Percentiles rank a stretch among this genome's conserved stretches.
These are phyloP conservation scores for Felis catus DNA, from an alignment of 2,113 vertebrate genomes.

Conservation along the genomic window F.catus_Fca126_mat1.0 CM031417.1:135302501-135303000, in stretches of 20 bases:
- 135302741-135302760: background rate
- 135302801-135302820: background rate
- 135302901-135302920: background rate
- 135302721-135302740: no score
- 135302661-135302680: background rate
- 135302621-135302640: background rate
- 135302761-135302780: background rate
- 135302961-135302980: background rate
- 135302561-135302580: background rate
- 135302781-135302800: background rate
- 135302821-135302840: background rate
- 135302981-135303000: background rate
- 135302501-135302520: no score
- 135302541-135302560: background rate
- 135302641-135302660: background rate
- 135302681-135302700: background rate
- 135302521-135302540: no score
- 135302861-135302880: background rate
- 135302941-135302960: background rate
- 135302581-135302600: background rate
- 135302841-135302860: background rate
- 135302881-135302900: background rate
- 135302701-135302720: background rate
- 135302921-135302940: background rate
- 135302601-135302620: background rate